Evolutionary conservation across 2,113 vertebrate genomes (phyloP).

Genomic region (Semnornis frantzii): DNA sequence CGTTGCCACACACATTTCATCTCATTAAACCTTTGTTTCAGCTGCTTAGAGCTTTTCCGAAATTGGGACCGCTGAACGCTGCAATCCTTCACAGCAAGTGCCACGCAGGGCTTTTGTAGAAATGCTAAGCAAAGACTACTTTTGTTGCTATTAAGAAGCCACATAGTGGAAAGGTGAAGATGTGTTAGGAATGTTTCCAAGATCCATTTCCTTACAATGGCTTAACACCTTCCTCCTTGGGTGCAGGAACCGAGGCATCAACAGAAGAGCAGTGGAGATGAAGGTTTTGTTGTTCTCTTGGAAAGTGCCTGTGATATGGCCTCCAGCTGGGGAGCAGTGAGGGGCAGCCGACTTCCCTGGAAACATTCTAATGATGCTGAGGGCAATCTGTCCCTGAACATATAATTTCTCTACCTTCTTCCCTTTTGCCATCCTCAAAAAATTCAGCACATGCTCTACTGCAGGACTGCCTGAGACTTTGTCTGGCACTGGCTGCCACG

Average conservation of each 20-base stretch:
- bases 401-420: neutral
- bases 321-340: neutral
- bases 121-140: neutral
- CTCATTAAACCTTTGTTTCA: neutral
- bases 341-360: neutral
- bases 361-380: neutral
- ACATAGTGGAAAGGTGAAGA: neutral
- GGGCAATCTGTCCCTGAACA: neutral
- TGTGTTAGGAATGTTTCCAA: neutral
- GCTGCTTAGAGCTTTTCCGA: neutral
- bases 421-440: neutral
- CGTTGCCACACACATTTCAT: neutral
- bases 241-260: neutral
- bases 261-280: neutral
- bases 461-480: neutral
- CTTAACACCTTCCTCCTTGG: neutral
- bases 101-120: neutral
- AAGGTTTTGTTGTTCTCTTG: neutral
- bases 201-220: neutral
- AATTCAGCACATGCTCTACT: fast-evolving
- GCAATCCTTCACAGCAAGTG: neutral
- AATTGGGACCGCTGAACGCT: neutral
- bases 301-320: neutral
- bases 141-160: neutral
- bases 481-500: neutral